Base-by-base conservation (phyloP, 2,797 vertebrate species). In the Eptatretus atami region DNA sequence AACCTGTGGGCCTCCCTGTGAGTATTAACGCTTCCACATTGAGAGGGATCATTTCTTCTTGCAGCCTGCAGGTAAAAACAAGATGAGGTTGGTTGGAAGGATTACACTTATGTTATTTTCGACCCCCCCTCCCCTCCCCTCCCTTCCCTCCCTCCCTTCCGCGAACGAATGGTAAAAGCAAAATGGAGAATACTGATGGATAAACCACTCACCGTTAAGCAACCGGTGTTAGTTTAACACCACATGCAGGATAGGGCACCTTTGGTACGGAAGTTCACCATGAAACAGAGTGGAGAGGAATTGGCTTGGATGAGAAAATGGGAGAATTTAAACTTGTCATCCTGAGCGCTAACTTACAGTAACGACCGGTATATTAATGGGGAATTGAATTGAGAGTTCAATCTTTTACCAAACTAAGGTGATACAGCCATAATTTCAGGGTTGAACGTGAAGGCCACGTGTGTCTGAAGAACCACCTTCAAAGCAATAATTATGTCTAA, bases 231-330 rank as follows among this genome's bases (percentile, higher is more conserved):
- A 96, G 79, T 70, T 84, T 86, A 95, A 77, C 4, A 96, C 78
- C 52, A 82, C 84, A 69, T 96, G 88, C 12, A 96, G 83, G 3
- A n/a, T n/a, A n/a, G 88, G 88, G 66, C 87, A 94, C 67, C 78
- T 81, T 76, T 94, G 77, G 73, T 95, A 95, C 0, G 88, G 85
- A 5, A 95, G 79, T 69, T 92, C 85, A 15, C 90, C 90, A n/a
- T 95, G 65, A 65, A 72, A 67, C 63, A 65, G 53, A 69, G 53
- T 67, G 69, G 54, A 57, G 53, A 10, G 53, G 10, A 44, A 5
- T 44, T 44, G 31, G 31, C 4, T 5, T 1, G 6, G 4, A 44
- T 44, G 31, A 44, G n/a, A 44, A 44, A 44, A 44, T 8, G 6
- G 31, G 31, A 8, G 31, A 44, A 44, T 44, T 44, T 44, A 2